Base-by-base conservation (phyloP, 2,888 invertebrate species). In the Julus scandinavius region DNA sequence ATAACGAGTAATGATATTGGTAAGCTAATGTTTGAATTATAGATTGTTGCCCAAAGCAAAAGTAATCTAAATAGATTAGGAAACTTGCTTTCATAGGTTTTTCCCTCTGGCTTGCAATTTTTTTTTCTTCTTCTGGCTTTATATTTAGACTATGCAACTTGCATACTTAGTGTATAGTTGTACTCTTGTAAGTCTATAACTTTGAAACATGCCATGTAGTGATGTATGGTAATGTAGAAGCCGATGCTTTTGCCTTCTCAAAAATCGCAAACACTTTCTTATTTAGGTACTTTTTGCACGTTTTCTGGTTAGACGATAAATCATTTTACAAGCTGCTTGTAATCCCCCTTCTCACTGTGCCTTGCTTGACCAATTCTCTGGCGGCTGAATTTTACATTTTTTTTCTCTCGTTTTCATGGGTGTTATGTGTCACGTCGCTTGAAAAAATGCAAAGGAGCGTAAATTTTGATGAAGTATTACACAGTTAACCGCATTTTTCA, bases 271-370 rank as follows among this genome's bases (percentile, higher is more conserved):
- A 17, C 63, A 5, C n/a, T 17, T 29, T 20, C 63, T 63, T 63
- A 17, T 63, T 63, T 63, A 17, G 13, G 63, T n/a, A 63, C 63
- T n/a, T 63, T 63, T 63, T 63, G 63, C 63, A 63, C 63, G 63
- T n/a, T 63, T 63, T 63, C 17, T 63, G 17, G 17, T 63, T 63
- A 20, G 63, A 7, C 63, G n/a, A 63, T 63, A 63, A 63, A 63
- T 63, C 63, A 63, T 20, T 63, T 63, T 63, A 63, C 63, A 63
- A 63, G n/a, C 63, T 63, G 63, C 63, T n/a, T 63, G 63, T 63
- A 63, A 63, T 63, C 17, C 63, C 63, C 63, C 63, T 45, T 6
- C 63, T 63, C 63, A 3, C 17, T 63, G 63, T 63, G 63, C 63
- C 63, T 63, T 63, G 63, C 63, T 63, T 63, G 63, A 63, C 63